Conservation (phyloP, 2,797 vertebrate genomes). For the Simalia tracyae region DNA sequence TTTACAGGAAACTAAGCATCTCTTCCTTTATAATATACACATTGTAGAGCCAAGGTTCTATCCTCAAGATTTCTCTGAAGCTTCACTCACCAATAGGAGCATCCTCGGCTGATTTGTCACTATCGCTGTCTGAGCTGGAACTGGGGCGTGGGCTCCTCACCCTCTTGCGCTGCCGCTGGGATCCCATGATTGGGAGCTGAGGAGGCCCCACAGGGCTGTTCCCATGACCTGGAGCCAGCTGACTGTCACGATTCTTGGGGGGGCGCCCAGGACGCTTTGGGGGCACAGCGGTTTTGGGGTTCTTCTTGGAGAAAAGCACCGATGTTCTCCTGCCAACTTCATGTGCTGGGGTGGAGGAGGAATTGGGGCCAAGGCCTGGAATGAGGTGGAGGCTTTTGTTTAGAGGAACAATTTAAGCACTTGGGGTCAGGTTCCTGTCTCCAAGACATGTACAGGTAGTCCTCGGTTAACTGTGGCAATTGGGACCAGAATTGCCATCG, state of each 20-base stretch:
- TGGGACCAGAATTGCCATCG: not conserved
- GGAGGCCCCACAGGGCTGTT: constrained; percentile 91
- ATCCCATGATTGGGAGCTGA: constrained; percentile 86
- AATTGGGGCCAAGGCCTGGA: constrained; percentile 85
- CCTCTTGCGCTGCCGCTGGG: constrained; percentile 87
- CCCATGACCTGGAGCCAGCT: constrained; percentile 78
- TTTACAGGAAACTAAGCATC: not conserved
- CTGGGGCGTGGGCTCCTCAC: constrained; percentile 90
- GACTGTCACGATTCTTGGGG: constrained; percentile 92
- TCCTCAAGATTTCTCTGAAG: not conserved
- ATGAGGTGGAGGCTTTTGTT: constrained; percentile 25
- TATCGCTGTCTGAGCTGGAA: constrained; percentile 96
- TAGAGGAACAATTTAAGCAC: not conserved
- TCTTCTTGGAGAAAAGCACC: constrained; percentile 98
- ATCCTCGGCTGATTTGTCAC: constrained; percentile 87
- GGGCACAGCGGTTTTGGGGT: constrained; percentile 91
- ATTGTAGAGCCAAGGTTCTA: not conserved
- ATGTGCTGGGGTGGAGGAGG: constrained; percentile 87
- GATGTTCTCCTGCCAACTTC: constrained; percentile 97
- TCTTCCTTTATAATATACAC: not conserved
- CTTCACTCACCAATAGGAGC: constrained; percentile 85
- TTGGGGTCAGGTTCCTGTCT: not conserved
- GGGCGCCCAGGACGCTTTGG: constrained; percentile 96
- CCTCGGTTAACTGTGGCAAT: not conserved
- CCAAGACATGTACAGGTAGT: not conserved